Conservation (phyloP, 2,113 vertebrate species). For the Sinosuthora webbiana region DNA sequence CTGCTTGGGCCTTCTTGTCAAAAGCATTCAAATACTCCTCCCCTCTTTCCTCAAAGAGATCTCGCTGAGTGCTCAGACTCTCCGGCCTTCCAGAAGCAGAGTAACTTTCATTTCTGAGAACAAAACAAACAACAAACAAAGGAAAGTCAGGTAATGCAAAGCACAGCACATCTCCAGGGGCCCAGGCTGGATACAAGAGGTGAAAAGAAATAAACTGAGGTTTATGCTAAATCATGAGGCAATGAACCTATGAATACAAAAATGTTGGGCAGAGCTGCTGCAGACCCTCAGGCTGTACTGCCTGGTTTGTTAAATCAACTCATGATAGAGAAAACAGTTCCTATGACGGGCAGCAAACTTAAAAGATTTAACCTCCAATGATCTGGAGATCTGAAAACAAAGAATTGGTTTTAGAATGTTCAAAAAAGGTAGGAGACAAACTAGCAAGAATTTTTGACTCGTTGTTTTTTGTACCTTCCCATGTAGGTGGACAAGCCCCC, state of each 20-base stretch:
- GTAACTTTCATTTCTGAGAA: conserved; percentile 82
- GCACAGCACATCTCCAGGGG: conserved; percentile 45
- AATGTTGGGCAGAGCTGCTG: not conserved
- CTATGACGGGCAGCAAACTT: not conserved
- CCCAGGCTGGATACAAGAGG: conserved; percentile 13
- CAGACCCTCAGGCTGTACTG: not conserved
- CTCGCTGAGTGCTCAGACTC: conserved; percentile 72
- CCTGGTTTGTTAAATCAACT: not conserved
- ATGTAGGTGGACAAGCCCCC: not conserved
- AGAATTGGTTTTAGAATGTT: not conserved
- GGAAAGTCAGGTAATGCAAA: not conserved
- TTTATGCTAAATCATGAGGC: conserved; percentile 3
- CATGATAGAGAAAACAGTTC: not conserved
- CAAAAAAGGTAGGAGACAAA: not conserved
- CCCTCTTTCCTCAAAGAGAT: conserved; percentile 84
- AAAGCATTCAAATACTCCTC: conserved; percentile 81
- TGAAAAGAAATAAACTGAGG: not conserved
- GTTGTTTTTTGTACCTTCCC: not conserved
- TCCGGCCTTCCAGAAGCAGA: conserved; percentile 72
- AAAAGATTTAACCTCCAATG: not conserved
- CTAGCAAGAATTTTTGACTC: not conserved
- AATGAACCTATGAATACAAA: not conserved
- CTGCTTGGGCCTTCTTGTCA: conserved; percentile 75
- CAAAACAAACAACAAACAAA: conserved; percentile 30
- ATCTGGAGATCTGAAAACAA: not conserved